phyloP scores from a whole-genome alignment of 2,113 vertebrate genomes.

The Nerophis ophidion region DNA sequence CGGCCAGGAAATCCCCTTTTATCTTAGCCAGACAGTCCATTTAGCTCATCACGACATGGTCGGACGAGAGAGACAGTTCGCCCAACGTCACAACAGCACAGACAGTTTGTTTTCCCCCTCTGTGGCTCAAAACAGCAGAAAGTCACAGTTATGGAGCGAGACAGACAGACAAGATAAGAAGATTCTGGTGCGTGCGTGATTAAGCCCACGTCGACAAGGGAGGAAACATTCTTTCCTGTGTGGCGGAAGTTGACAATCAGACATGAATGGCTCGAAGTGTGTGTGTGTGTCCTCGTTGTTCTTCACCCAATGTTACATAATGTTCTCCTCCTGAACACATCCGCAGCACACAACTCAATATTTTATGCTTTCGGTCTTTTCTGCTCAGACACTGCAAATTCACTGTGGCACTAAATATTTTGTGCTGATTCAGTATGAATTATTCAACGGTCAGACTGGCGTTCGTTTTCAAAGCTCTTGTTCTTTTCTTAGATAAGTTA shows the following conservation, averaged over 20 bases:
- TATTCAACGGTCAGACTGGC: conserved; percentile 20
- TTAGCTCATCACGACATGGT: conserved; percentile 6
- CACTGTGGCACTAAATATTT: conserved; percentile 21
- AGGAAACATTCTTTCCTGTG: conserved; percentile 39
- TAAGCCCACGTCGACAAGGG: conserved; percentile 23
- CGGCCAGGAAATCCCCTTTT: conserved; percentile 54
- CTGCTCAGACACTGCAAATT: conserved; percentile 12
- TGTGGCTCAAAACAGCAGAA: conserved; percentile 35
- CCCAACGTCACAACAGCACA: conserved; percentile 21
- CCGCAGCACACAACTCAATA: conserved; percentile 18
- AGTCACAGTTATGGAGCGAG: conserved; percentile 38
- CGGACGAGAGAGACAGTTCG: neutral
- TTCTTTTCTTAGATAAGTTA: neutral
- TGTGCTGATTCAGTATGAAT: conserved; percentile 27
- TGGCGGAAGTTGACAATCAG: conserved; percentile 34
- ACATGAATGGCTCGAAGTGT: conserved; percentile 31
- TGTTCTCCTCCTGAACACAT: conserved; percentile 12
- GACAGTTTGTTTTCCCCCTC: conserved; percentile 28
- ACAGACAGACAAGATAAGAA: conserved; percentile 40
- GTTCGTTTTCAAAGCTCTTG: neutral
- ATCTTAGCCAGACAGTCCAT: conserved; percentile 31
- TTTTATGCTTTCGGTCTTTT: conserved; percentile 19
- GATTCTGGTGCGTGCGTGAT: conserved; percentile 35
- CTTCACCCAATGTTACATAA: conserved; percentile 32
- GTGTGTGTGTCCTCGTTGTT: conserved; percentile 18